phyloP scores from a whole-genome alignment of 2,888 invertebrate species.

The Cerceris rybyensis region DNA sequence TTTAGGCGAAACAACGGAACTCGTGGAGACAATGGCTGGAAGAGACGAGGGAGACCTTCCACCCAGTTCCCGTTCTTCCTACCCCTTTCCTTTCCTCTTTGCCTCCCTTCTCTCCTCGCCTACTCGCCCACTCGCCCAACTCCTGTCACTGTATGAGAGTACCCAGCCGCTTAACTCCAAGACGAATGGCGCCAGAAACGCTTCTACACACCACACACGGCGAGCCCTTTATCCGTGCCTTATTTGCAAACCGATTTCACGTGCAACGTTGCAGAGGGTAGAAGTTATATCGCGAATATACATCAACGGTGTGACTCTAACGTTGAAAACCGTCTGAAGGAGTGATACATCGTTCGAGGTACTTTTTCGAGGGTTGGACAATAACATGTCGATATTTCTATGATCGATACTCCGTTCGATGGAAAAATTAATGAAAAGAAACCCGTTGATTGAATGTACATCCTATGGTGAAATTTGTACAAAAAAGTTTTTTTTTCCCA shows the following conservation, averaged over 20 bases:
- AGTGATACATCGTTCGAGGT: slow-evolving; percentile 39
- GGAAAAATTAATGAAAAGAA: no score
- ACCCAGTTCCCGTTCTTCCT: slow-evolving; percentile 15
- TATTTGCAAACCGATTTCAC: slow-evolving; percentile 70
- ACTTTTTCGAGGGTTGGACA: slow-evolving; percentile 27
- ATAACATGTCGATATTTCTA: background rate
- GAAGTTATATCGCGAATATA: slow-evolving; percentile 53
- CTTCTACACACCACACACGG: slow-evolving; percentile 59
- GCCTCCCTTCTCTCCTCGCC: background rate
- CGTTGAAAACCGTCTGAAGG: slow-evolving; percentile 40
- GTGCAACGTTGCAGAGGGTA: slow-evolving; percentile 39
- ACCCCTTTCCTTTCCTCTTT: background rate
- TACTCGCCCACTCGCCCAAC: slow-evolving; percentile 8
- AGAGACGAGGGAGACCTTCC: slow-evolving; percentile 46
- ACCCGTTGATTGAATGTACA: no score
- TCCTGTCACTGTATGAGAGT: slow-evolving; percentile 49
- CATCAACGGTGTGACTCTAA: slow-evolving; percentile 39
- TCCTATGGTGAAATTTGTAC: no score
- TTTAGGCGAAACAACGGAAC: slow-evolving; percentile 70
- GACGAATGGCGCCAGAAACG: slow-evolving; percentile 61
- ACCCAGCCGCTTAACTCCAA: slow-evolving; percentile 64
- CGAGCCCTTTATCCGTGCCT: slow-evolving; percentile 54
- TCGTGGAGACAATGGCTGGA: slow-evolving; percentile 65
- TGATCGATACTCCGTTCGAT: no score
- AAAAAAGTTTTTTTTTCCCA: background rate